Evolutionary conservation across 2,888 invertebrate genomes (phyloP).

Genomic region (Dexiosoma caninum): DNA sequence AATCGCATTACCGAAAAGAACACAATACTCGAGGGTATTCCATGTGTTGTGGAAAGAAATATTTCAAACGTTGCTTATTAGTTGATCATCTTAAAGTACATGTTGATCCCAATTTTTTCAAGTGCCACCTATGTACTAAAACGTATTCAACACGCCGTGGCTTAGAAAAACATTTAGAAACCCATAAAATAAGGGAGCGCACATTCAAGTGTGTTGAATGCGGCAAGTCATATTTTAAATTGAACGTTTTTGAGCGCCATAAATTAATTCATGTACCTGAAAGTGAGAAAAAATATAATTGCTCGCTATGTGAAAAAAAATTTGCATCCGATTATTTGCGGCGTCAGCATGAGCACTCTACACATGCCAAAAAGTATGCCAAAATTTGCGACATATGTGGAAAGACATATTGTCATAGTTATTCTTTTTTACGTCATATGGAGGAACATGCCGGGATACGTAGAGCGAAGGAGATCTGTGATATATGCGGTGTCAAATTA

Average conservation of each 20-base stretch:
- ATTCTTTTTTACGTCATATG: conserved; percentile 72
- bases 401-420: conserved; percentile 70
- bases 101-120: conserved; percentile 74
- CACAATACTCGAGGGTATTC: conserved; percentile 71
- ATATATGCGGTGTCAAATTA: conserved; percentile 71
- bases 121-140: conserved; percentile 71
- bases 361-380: conserved; percentile 72
- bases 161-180: conserved; percentile 70
- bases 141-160: conserved; percentile 70
- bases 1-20: conserved; percentile 43
- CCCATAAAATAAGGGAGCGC: conserved; percentile 68
- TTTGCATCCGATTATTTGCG: conserved; percentile 33
- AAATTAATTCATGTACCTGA: conserved; percentile 73
- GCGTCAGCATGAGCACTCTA: conserved; percentile 60
- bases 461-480: conserved; percentile 69
- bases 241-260: conserved; percentile 69
- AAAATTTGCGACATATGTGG: conserved; percentile 76
- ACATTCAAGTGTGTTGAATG: conserved; percentile 73
- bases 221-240: conserved; percentile 72
- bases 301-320: conserved; percentile 68
- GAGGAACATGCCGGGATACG: conserved; percentile 71
- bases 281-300: conserved; percentile 70
- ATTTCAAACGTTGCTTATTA: conserved; percentile 71
- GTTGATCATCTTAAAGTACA: conserved; percentile 75
- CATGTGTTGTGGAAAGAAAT: conserved; percentile 74